Percentiles rank a stretch among this genome's conserved stretches.
phyloP scores from a whole-genome alignment of 1,140 invertebrate genomes.

The Listronotus bonariensis region DNA sequence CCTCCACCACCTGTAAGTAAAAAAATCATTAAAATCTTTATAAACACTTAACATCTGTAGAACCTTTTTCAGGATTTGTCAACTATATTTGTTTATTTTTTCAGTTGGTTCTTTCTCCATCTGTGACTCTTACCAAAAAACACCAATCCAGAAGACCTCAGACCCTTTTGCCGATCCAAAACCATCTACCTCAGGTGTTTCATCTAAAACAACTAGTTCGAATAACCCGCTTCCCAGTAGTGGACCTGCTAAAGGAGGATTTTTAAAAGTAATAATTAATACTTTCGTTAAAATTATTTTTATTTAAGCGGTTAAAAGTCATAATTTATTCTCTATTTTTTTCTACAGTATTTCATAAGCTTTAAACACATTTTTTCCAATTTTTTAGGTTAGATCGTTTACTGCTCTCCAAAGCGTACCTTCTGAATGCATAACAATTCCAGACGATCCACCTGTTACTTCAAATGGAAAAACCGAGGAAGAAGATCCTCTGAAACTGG shows the following conservation, averaged over 20 bases:
- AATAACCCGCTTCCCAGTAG: background rate
- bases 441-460: conserved; percentile 40
- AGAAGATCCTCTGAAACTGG: background rate
- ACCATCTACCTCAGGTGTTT: conserved; percentile 2
- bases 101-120: conserved; percentile 7
- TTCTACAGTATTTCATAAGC: background rate
- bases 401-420: conserved; percentile 40
- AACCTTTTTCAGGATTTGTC: background rate
- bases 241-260: conserved; percentile 11
- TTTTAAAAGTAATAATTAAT: conserved; percentile 19
- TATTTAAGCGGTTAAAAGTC: background rate
- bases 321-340: background rate
- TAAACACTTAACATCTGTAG: background rate
- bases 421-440: conserved; percentile 50
- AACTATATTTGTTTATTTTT: background rate
- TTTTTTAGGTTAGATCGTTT: conserved; percentile 45
- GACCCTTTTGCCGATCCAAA: conserved; percentile 4
- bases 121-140: conserved; percentile 12
- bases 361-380: conserved; percentile 13
- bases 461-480: too few relatives aligned
- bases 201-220: background rate
- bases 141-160: background rate
- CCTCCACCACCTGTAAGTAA: conserved; percentile 13
- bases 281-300: background rate
- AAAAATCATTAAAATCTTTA: background rate